Percentiles rank a stretch among this genome's conserved stretches.
phyloP scores from a whole-genome alignment of 2,888 invertebrate genomes.

The Papilio demoleus region DNA sequence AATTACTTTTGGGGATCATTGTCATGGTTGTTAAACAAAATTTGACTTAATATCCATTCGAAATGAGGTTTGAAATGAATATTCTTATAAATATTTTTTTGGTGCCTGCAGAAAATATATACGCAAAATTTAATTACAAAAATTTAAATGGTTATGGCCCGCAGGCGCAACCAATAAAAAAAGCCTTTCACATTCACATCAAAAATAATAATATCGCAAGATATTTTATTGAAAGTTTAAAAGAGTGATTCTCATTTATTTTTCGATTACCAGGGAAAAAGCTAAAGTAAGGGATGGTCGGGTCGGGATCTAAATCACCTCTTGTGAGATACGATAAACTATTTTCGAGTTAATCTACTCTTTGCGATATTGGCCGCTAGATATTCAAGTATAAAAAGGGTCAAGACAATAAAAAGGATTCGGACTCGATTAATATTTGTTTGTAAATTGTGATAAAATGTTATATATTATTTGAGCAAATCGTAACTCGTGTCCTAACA shows the following conservation, averaged over 20 bases:
- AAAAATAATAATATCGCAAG: neutral
- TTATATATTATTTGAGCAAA: neutral
- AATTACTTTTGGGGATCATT: no score
- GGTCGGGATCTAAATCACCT: slow-evolving; percentile 18
- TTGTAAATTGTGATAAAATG: slow-evolving; percentile 17
- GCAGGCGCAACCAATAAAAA: neutral
- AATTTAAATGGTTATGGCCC: neutral
- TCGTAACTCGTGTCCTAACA: neutral
- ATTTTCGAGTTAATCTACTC: slow-evolving; percentile 30
- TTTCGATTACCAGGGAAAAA: slow-evolving; percentile 7
- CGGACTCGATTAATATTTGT: slow-evolving; percentile 8
- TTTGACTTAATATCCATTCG: no score
- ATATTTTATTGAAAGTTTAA: neutral
- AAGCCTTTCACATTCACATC: neutral
- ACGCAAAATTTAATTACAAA: neutral
- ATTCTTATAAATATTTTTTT: neutral
- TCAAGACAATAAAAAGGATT: slow-evolving; percentile 25
- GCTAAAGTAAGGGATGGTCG: slow-evolving; percentile 2
- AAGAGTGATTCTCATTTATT: neutral
- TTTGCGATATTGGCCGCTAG: slow-evolving; percentile 21
- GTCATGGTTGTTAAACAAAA: no score
- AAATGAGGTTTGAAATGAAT: no score
- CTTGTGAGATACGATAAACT: slow-evolving; percentile 25
- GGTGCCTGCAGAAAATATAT: neutral
- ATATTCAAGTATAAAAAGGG: slow-evolving; percentile 10